Conservation (phyloP, 2,888 invertebrate genomes). For the Lasioglossum vierecki region DNA sequence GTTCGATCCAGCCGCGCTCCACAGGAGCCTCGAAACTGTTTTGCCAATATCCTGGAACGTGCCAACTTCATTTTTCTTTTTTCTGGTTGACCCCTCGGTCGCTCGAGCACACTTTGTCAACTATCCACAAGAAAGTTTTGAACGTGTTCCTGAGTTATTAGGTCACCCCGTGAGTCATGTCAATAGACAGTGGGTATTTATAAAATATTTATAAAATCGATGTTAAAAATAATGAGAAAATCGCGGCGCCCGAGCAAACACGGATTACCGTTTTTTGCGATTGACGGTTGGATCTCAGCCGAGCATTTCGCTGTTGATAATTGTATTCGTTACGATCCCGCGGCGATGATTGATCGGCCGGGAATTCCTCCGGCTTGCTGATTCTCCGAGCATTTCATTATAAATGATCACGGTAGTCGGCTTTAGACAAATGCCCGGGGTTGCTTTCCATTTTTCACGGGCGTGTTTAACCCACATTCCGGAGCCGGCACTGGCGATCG, state of each 20-base stretch:
- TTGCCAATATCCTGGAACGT: neutral
- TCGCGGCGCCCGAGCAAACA: neutral
- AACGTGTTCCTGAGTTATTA: neutral
- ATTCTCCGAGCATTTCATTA: conserved; percentile 23
- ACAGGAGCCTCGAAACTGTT: neutral
- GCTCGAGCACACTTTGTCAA: neutral
- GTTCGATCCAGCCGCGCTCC: neutral
- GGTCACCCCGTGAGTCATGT: neutral
- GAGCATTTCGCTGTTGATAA: conserved; percentile 1
- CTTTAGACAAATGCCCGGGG: conserved; percentile 27
- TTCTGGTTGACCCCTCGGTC: neutral
- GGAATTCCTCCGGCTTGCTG: neutral
- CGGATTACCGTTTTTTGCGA: neutral
- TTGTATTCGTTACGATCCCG: conserved; percentile 7
- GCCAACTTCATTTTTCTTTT: neutral
- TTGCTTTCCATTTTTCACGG: conserved; percentile 29
- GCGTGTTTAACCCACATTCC: conserved; percentile 29
- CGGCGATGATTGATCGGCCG: conserved; percentile 15
- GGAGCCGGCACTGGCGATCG: neutral
- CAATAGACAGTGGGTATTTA: too few relatives aligned
- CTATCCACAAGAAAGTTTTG: neutral
- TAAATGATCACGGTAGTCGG: conserved; percentile 27
- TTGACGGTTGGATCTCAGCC: neutral
- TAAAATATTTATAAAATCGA: neutral
- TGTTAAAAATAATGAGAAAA: neutral